A percentile compares a stretch with the other conserved stretches of the same genome.
Evolutionary conservation across 2,113 vertebrate genomes (phyloP).

Genomic region (Ia io): DNA sequence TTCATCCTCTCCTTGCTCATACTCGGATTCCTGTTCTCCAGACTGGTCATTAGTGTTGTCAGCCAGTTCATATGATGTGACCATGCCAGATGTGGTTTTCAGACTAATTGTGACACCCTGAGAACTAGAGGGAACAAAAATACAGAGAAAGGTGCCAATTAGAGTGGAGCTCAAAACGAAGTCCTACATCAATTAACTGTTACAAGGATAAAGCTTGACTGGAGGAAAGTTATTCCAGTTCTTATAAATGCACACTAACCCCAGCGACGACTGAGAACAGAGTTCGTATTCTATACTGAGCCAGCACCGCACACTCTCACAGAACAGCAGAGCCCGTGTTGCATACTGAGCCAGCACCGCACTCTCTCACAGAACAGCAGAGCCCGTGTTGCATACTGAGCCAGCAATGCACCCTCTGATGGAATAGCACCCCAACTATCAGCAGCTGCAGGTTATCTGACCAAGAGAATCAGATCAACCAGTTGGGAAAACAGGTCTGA

Average conservation of each 20-base stretch:
- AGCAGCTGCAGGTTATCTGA: conserved; percentile 61
- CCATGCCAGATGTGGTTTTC: conserved; percentile 84
- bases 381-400: background rate
- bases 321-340: background rate
- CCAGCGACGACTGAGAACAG: background rate
- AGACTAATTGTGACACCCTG: conserved; percentile 87
- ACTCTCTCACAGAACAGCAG: background rate
- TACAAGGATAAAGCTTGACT: background rate
- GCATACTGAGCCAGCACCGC: no score
- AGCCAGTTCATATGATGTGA: conserved; percentile 85
- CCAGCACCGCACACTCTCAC: background rate
- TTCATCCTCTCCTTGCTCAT: conserved; percentile 87
- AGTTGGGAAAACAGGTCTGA: conserved; percentile 64
- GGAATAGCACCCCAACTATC: conserved; percentile 33
- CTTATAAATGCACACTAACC: background rate
- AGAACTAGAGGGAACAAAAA: conserved; percentile 76
- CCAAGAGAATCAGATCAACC: conserved; percentile 64
- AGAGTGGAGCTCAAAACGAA: background rate
- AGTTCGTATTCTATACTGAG: background rate
- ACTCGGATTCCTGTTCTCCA: conserved; percentile 83
- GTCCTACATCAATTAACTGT: background rate
- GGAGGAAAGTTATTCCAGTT: background rate
- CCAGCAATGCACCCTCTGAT: background rate
- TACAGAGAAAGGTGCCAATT: background rate
- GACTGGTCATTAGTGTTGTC: conserved; percentile 81